phyloP scores from a whole-genome alignment of 1,140 invertebrate species.

The Drosophila nigromelanica region DNA sequence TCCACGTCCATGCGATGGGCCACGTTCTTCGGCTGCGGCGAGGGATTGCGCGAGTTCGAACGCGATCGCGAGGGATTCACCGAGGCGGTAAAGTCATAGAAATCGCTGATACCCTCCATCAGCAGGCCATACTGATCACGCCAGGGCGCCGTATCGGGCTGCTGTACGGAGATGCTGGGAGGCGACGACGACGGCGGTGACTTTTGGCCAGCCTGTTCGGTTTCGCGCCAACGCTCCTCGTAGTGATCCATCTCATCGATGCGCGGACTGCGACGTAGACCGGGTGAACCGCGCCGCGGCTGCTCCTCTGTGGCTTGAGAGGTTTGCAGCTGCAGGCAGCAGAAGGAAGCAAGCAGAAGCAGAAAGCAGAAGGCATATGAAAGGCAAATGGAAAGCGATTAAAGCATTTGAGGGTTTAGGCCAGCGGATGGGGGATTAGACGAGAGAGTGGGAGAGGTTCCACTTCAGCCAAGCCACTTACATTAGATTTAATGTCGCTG shows the following conservation, averaged over 20 bases:
- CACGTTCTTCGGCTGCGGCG: constrained; percentile 67
- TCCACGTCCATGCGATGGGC: constrained; percentile 59
- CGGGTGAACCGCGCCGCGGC: constrained; percentile 53
- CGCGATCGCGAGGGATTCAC: constrained; percentile 75
- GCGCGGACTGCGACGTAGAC: constrained; percentile 76
- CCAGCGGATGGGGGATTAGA: neutral
- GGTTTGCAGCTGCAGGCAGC: constrained; percentile 64
- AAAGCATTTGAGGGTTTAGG: constrained; percentile 25
- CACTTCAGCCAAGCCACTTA: constrained; percentile 54
- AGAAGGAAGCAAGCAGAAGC: constrained; percentile 12
- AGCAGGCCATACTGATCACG: constrained; percentile 72
- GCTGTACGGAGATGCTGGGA: constrained; percentile 54
- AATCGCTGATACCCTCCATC: constrained; percentile 79
- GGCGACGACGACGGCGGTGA: constrained; percentile 27
- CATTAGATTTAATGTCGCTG: constrained; percentile 72
- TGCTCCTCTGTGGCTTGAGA: constrained; percentile 63
- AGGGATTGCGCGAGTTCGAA: constrained; percentile 61
- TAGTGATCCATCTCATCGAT: constrained; percentile 80
- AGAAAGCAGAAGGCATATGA: constrained; percentile 39
- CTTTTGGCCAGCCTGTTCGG: constrained; percentile 31
- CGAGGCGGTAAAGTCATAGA: constrained; percentile 80
- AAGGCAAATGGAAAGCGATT: constrained; percentile 64
- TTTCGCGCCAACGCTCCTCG: constrained; percentile 69
- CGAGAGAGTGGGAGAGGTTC: neutral
- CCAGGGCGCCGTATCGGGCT: constrained; percentile 72